Percentiles rank a stretch among this genome's conserved stretches.
Evolutionary conservation across 1,140 invertebrate genomes (phyloP).

Genomic region (Trialeurodes vaporariorum): DNA sequence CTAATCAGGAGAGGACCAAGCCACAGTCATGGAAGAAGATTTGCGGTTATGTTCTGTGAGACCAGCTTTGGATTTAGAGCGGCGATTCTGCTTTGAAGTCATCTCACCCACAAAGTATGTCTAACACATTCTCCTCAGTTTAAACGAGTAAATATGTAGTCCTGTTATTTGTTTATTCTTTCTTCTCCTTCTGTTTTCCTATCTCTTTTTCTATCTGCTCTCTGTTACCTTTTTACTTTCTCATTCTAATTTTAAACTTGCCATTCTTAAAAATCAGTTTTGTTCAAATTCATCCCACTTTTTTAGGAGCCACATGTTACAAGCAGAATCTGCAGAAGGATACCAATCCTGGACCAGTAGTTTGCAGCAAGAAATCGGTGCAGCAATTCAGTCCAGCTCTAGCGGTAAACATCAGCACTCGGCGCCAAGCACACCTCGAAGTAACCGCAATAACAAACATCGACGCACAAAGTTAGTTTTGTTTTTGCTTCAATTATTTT

Average conservation of each 20-base stretch:
- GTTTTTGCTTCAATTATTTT: neutral
- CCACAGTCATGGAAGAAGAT: slow-evolving; percentile 93
- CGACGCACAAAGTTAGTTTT: neutral
- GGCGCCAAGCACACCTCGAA: neutral
- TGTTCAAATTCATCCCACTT: slow-evolving; percentile 14
- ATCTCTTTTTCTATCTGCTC: too few relatives aligned
- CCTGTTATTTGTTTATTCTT: too few relatives aligned
- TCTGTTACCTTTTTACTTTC: neutral
- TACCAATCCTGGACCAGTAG: slow-evolving; percentile 80
- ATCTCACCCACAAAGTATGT: slow-evolving; percentile 86
- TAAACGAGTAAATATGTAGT: too few relatives aligned
- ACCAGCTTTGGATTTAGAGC: slow-evolving; percentile 70
- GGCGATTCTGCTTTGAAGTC: slow-evolving; percentile 93
- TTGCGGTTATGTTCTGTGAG: slow-evolving; percentile 86
- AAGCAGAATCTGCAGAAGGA: slow-evolving; percentile 90
- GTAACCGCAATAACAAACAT: slow-evolving; percentile 15
- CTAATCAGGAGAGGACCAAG: slow-evolving; percentile 47
- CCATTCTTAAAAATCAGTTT: too few relatives aligned
- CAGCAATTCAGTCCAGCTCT: slow-evolving; percentile 50
- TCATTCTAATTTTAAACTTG: too few relatives aligned
- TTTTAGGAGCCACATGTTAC: slow-evolving; percentile 81
- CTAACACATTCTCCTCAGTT: slow-evolving; percentile 21
- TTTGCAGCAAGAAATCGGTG: slow-evolving; percentile 72
- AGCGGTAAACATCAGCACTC: slow-evolving; percentile 3
- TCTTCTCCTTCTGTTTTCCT: too few relatives aligned